Conservation (phyloP, 1,140 invertebrate species). For the Coptotermes formosanus region DNA sequence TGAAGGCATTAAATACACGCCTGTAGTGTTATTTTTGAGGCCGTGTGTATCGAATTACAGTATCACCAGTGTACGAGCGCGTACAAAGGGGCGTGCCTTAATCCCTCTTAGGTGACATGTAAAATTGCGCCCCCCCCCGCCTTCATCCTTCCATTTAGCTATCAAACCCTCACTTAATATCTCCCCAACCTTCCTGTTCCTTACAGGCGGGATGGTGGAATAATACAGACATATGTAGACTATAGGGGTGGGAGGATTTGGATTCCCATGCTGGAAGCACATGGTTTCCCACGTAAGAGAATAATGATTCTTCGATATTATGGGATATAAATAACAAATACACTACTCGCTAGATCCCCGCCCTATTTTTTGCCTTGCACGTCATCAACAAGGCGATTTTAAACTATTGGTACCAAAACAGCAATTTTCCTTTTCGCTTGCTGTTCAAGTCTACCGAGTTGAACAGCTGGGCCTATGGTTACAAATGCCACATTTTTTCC, state of each 20-base stretch:
- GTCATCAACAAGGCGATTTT: neutral
- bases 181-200: neutral
- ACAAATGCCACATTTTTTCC: too few relatives aligned
- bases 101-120: constrained; percentile 10
- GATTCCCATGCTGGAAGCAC: constrained; percentile 7
- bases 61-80: neutral
- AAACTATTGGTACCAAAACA: neutral
- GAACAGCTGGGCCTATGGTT: too few relatives aligned
- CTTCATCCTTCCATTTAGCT: neutral
- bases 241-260: neutral
- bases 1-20: too few relatives aligned
- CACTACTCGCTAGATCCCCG: neutral
- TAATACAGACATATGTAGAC: neutral
- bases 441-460: neutral
- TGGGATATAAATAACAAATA: neutral
- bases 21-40: neutral
- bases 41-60: neutral
- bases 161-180: constrained; percentile 3
- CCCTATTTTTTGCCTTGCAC: neutral
- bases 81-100: neutral
- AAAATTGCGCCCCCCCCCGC: neutral
- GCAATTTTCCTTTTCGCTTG: neutral
- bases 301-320: constrained; percentile 16
- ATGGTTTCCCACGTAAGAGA: constrained; percentile 27
- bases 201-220: neutral